These are phyloP conservation scores for Meta bourneti DNA, from an alignment of 2,888 invertebrate species.

Conservation along the genomic window DNA sequence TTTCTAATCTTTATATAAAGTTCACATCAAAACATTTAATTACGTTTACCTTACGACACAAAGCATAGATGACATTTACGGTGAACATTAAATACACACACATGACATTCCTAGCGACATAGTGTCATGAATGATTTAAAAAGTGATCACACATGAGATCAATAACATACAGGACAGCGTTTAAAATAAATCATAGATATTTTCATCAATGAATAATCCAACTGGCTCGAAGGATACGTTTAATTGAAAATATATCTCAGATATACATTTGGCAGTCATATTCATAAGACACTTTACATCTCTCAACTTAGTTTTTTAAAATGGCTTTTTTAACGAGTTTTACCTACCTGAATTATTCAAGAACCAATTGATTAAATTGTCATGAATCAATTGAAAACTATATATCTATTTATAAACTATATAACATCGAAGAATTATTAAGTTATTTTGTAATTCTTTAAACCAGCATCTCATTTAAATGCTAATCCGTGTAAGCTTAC, in stretches of 20 bases:
- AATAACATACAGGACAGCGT: not conserved
- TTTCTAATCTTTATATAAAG: not conserved
- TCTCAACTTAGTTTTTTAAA: not conserved
- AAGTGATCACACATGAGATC: not conserved
- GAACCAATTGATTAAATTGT: too few relatives aligned
- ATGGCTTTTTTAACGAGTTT: too few relatives aligned
- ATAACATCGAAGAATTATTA: too few relatives aligned
- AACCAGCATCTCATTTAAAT: too few relatives aligned
- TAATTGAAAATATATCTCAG: constrained; percentile 48
- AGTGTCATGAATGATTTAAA: not conserved
- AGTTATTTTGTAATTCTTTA: too few relatives aligned
- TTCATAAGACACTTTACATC: constrained; percentile 59
- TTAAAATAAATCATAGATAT: constrained; percentile 4
- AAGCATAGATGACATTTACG: not conserved
- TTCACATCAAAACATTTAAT: not conserved
- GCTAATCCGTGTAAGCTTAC: too few relatives aligned
- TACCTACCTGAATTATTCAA: too few relatives aligned
- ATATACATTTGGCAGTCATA: constrained; percentile 59
- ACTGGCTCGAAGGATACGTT: not conserved
- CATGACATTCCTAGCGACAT: not conserved
- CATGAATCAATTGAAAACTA: too few relatives aligned
- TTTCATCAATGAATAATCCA: not conserved
- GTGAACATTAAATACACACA: constrained; percentile 1
- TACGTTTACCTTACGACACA: not conserved
- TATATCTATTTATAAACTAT: too few relatives aligned